Evolutionary conservation across 2,113 vertebrate species (phyloP).

Genomic region (Struthio camelus): DNA sequence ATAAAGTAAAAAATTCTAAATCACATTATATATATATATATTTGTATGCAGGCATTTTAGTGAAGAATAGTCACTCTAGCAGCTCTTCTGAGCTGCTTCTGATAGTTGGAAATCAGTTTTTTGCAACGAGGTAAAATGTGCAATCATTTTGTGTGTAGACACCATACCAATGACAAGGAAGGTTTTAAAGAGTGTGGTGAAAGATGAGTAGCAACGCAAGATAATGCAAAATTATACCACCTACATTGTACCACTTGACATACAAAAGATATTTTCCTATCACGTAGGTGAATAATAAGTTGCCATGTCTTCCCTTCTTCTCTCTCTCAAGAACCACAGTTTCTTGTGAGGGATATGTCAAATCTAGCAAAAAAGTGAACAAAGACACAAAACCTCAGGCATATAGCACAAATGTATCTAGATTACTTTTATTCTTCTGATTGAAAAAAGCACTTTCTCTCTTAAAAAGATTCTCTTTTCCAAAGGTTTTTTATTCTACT

Average conservation of each 20-base stretch:
- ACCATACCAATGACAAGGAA: conserved; percentile 17
- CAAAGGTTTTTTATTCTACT: neutral
- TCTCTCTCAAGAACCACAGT: neutral
- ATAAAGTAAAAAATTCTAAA: neutral
- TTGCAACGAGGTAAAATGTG: conserved; percentile 9
- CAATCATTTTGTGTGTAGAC: neutral
- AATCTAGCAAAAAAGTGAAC: neutral
- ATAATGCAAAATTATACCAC: conserved; percentile 50
- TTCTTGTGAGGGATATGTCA: conserved; percentile 5
- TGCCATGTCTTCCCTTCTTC: neutral
- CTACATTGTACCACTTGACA: neutral
- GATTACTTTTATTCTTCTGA: neutral
- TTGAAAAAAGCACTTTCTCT: neutral
- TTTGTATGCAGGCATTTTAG: neutral
- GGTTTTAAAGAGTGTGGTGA: conserved; percentile 28
- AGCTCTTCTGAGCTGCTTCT: neutral
- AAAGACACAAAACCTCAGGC: neutral
- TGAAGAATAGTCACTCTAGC: neutral
- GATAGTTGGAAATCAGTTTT: conserved; percentile 1
- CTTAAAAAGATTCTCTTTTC: neutral
- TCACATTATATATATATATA: neutral
- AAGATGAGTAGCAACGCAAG: conserved; percentile 15
- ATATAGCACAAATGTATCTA: neutral
- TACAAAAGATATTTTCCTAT: conserved; percentile 18
- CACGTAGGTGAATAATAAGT: conserved; percentile 23